These are phyloP conservation scores for Pygoscelis antarcticus DNA, from an alignment of 2,113 vertebrate species.

Conservation along the genomic window DNA sequence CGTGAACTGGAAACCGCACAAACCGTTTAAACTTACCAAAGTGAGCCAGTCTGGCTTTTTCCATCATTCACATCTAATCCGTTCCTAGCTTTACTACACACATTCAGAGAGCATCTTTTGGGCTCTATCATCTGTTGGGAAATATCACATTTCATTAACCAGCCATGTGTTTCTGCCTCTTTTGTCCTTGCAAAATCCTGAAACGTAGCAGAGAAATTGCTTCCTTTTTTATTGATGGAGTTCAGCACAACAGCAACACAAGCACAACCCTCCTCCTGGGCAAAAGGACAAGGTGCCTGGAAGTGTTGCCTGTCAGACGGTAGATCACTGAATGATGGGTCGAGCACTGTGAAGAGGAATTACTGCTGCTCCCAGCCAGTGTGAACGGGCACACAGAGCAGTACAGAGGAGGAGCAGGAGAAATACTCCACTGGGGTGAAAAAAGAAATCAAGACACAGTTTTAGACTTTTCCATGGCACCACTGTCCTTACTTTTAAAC, in stretches of 20 bases:
- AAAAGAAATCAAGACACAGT: background rate
- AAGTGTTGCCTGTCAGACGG: background rate
- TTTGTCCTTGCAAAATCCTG: background rate
- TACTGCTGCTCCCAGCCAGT: background rate
- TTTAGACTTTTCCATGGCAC: background rate
- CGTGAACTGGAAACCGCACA: background rate
- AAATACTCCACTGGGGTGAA: background rate
- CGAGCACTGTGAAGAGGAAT: background rate
- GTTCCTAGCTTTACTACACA: background rate
- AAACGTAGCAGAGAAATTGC: background rate
- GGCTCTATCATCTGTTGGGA: background rate
- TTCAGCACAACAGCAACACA: background rate
- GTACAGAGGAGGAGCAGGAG: background rate
- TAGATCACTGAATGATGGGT: background rate
- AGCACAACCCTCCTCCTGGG: background rate
- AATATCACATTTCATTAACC: background rate
- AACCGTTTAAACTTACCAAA: background rate
- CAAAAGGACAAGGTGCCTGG: background rate
- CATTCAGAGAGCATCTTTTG: background rate
- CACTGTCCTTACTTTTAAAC: background rate
- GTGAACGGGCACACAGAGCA: accelerated
- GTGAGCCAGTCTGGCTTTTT: background rate
- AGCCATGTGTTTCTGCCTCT: background rate
- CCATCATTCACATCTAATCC: background rate
- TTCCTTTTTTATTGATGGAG: background rate